Percentiles rank a stretch among this genome's conserved stretches.
These are phyloP conservation scores for Rhabdomys pumilio DNA, from an alignment of 2,797 vertebrate species.

Conservation along the genomic window DNA sequence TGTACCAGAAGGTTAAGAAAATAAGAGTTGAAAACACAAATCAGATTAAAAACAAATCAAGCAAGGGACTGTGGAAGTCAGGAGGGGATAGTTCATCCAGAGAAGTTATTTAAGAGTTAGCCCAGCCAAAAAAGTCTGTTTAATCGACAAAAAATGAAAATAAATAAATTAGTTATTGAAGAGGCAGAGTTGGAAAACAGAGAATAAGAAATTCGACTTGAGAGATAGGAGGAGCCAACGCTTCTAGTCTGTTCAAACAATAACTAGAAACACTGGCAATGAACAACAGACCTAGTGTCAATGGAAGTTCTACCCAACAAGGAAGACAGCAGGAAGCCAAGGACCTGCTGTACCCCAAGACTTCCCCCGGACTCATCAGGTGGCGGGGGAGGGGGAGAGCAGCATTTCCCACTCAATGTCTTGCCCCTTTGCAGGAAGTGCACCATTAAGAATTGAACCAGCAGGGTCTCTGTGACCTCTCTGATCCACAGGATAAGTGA, in stretches of 20 bases:
- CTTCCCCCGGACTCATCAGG: neutral
- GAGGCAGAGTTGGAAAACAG: neutral
- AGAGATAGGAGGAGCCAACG: neutral
- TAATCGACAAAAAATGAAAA: neutral
- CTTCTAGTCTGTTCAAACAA: neutral
- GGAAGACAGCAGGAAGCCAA: neutral
- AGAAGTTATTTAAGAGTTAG: neutral
- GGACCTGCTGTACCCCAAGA: neutral
- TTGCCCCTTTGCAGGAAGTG: neutral
- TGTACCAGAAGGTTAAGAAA: neutral
- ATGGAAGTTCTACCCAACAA: neutral
- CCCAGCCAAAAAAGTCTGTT: neutral
- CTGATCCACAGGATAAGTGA: neutral
- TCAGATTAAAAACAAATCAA: neutral
- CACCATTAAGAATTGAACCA: neutral
- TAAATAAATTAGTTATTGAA: neutral
- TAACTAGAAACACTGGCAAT: neutral
- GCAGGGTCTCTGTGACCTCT: neutral
- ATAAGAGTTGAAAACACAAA: neutral
- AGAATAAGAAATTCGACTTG: neutral
- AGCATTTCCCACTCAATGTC: neutral
- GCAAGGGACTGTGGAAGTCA: neutral
- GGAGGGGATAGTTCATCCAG: neutral
- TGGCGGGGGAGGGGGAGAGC: neutral
- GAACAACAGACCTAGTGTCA: accelerated